Conservation (phyloP, 53 echinoderm and acorn worm species). For the Zoroaster sp. region DNA sequence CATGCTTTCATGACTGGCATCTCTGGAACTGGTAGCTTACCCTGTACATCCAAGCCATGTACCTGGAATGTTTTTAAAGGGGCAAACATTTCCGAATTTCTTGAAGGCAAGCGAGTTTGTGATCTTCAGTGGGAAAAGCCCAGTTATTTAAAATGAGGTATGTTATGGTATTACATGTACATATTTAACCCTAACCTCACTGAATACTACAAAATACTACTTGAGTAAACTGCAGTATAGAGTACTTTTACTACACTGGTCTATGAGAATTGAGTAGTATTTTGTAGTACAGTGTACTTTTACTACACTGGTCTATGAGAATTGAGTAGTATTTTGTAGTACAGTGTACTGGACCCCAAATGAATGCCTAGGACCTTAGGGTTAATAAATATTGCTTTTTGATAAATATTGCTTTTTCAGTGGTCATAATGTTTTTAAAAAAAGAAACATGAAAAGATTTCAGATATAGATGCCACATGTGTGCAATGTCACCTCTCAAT, state of each 20-base stretch:
- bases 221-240: too few species aligned
- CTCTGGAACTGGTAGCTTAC: not conserved
- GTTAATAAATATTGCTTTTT: too few species aligned
- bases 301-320: too few species aligned
- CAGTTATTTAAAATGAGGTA: not conserved
- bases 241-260: too few species aligned
- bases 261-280: too few species aligned
- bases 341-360: too few species aligned
- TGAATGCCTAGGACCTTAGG: too few species aligned
- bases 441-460: not conserved
- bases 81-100: not conserved
- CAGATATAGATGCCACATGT: not conserved
- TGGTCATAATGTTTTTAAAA: not conserved
- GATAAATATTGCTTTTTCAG: not conserved
- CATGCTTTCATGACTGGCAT: conserved; percentile 35
- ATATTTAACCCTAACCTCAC: too few species aligned
- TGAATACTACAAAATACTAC: too few species aligned
- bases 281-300: too few species aligned
- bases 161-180: too few species aligned
- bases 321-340: too few species aligned
- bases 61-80: conserved; percentile 37
- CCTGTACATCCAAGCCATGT: conserved; percentile 45
- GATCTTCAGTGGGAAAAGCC: not conserved
- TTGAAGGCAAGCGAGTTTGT: not conserved
- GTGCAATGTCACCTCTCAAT: not conserved